Percentiles rank a stretch among this genome's conserved stretches.
Conservation (phyloP, 2,888 invertebrate species). For the Oligia strigilis region DNA sequence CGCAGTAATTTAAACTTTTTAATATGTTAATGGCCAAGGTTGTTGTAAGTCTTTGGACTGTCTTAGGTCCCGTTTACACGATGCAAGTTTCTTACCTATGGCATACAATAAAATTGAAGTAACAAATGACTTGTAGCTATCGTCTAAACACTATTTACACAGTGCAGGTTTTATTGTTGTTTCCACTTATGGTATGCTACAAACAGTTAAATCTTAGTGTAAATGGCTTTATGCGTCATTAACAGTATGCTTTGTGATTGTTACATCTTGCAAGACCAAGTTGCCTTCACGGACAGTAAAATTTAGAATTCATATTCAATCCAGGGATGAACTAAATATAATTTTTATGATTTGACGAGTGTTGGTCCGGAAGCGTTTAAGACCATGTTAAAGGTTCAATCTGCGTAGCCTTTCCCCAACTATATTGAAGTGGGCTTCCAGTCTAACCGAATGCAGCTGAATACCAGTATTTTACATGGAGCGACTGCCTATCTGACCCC, state of each 20-base stretch:
- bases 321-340: not conserved
- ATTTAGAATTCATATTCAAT: not conserved
- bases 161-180: not conserved
- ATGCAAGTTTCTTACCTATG: not conserved
- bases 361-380: not conserved
- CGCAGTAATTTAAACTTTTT: constrained; percentile 5
- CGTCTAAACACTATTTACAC: not conserved
- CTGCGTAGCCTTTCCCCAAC: not conserved
- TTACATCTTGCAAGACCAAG: not conserved
- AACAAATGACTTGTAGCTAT: not conserved
- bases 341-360: not conserved
- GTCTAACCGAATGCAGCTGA: not conserved
- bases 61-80: not conserved
- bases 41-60: constrained; percentile 5
- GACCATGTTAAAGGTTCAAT: not conserved
- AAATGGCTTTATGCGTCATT: constrained; percentile 1
- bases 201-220: not conserved
- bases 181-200: not conserved
- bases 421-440: not conserved
- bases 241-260: constrained; percentile 8
- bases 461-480: not conserved
- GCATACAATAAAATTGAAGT: not conserved
- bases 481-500: not conserved
- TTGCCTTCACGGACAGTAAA: not conserved
- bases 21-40: constrained; percentile 8